Conservation (phyloP, 37 sponge, comb jelly and placozoan genomes). For the Halichondria panicea region DNA sequence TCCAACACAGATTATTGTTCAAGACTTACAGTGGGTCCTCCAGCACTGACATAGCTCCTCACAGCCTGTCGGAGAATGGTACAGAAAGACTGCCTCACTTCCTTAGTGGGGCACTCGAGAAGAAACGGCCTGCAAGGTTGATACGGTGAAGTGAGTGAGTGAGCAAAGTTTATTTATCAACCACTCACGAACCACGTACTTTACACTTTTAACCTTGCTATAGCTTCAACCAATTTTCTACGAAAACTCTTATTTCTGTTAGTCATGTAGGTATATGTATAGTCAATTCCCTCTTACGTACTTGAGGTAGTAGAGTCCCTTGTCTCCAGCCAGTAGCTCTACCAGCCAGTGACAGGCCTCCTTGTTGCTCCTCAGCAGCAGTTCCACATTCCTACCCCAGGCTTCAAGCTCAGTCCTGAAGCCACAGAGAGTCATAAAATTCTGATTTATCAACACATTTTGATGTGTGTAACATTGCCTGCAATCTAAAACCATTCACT, state of each 20-base stretch:
- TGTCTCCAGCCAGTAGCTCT: conserved; percentile 31
- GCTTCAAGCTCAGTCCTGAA: conserved; percentile 23
- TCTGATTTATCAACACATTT: background rate
- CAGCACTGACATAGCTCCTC: conserved; percentile 20
- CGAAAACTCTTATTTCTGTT: no score
- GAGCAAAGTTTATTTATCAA: no score
- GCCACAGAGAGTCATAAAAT: background rate
- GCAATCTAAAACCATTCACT: background rate
- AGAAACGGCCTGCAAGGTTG: conserved; percentile 56
- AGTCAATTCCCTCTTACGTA: conserved; percentile 7
- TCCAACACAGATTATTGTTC: background rate
- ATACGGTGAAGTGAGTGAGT: no score
- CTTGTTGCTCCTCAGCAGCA: conserved; percentile 23
- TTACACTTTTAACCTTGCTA: no score
- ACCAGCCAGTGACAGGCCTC: conserved; percentile 73
- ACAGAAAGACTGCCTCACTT: conserved; percentile 59
- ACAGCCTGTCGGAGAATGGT: conserved; percentile 29
- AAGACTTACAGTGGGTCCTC: conserved; percentile 11
- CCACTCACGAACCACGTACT: no score
- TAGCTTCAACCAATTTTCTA: no score
- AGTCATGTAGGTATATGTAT: no score
- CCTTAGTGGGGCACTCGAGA: conserved; percentile 72
- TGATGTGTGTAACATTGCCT: no score
- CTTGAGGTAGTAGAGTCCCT: conserved; percentile 62
- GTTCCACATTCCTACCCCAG: conserved; percentile 51